phyloP scores from a whole-genome alignment of 2,888 invertebrate species.

The Fissipunctia ypsillon region DNA sequence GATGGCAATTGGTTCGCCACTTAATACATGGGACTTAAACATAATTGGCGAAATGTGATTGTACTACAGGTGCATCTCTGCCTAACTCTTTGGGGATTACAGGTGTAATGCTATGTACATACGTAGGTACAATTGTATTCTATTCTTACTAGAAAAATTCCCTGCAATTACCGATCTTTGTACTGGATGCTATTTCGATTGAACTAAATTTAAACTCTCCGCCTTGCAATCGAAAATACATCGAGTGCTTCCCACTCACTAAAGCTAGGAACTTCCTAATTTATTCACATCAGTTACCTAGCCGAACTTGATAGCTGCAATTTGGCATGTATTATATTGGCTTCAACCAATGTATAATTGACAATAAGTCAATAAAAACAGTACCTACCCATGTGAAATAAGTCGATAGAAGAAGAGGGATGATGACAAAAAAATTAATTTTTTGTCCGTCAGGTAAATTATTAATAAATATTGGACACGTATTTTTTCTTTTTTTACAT shows the following conservation, averaged over 20 bases:
- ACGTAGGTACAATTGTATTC: no score
- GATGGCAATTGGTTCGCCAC: no score
- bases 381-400: neutral
- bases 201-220: constrained; percentile 14
- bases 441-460: no score
- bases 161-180: neutral
- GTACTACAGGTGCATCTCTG: no score
- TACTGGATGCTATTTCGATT: constrained; percentile 19
- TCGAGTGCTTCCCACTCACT: constrained; percentile 17
- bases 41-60: no score
- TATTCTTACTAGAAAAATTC: neutral
- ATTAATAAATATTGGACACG: no score
- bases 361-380: neutral
- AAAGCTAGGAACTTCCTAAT: constrained; percentile 33
- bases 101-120: no score
- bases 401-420: neutral
- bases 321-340: constrained; percentile 34
- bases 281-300: constrained; percentile 50
- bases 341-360: neutral
- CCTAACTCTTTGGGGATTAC: no score
- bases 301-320: constrained; percentile 44
- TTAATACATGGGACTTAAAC: no score
- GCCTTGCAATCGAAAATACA: constrained; percentile 15
- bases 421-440: no score
- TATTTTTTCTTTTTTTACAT: no score